Base-by-base conservation (phyloP, 1,140 invertebrate species). In the Vanessa tameamea region DNA sequence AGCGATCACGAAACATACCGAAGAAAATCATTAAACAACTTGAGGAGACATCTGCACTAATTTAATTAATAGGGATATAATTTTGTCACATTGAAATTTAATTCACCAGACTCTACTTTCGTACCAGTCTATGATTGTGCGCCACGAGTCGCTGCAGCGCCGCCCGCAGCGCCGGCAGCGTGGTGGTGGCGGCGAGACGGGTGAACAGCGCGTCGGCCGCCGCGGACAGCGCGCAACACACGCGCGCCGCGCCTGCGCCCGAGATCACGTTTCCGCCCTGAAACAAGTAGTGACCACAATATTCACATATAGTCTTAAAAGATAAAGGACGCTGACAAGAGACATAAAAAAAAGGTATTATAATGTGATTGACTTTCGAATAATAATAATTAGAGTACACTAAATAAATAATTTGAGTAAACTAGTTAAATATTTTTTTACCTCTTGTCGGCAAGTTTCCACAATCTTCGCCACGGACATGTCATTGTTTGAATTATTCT, bases 121-220 rank as follows among this genome's bases (percentile, higher is more conserved):
- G 79, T 83, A 94, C 94, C 89, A 98, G 96, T 69, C 95, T 94
- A 76, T 97, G 96, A 51, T 97, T 97, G 14, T 97, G 96, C 66
- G 95, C 95, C 78, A 98, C 97, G 0, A 99, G 92, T 61, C 97
- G 95, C 14, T 94, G 94, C 37, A 98, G 90, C 82, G 98, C 98
- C 61, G 95, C 95, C 53, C 96, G 95, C n/a, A 98, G 90, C 0
- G 97, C 95, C 50, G 95, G 95, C 50, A 99, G 92, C 81, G 98
- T 98, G n/a, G 98, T 91, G 72, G 97, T 96, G 31, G 96, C 94
- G 6, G 97, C 97, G 9, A 98, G 96, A 73, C 98, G 96, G 75
- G 97, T 96, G 81, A 97, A 97, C 11, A 97, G 83, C 74, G 96
- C 95, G 86, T 98, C 97, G 0, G 97, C 97, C 82, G 96, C 96